Evolutionary conservation across 2,113 vertebrate species (phyloP).

Genomic region (Dromiciops gliroides): DNA sequence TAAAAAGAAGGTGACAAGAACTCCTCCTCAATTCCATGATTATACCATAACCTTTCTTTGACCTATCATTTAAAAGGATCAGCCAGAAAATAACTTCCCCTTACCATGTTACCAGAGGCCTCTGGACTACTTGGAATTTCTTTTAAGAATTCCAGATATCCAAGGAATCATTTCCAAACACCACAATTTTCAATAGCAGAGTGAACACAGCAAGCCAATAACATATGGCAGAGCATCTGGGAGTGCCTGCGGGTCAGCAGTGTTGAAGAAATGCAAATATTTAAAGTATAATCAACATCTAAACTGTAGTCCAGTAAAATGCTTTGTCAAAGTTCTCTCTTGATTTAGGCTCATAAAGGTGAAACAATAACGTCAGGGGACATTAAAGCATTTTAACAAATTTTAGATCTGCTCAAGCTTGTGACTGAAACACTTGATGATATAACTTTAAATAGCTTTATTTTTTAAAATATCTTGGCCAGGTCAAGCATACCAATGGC

Average conservation of each 20-base stretch:
- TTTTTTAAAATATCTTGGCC: constrained; percentile 63
- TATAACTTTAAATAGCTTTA: constrained; percentile 63
- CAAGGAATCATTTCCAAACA: constrained; percentile 20
- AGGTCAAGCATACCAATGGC: constrained; percentile 59
- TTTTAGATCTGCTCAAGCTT: constrained; percentile 26
- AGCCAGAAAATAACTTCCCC: neutral
- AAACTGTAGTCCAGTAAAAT: constrained; percentile 55
- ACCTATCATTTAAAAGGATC: constrained; percentile 50
- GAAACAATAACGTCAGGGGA: constrained; percentile 49
- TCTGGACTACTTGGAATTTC: constrained; percentile 32
- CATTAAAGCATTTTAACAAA: constrained; percentile 12
- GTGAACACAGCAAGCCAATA: constrained; percentile 20
- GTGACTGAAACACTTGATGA: constrained; percentile 57
- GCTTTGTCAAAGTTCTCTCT: constrained; percentile 18
- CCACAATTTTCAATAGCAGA: constrained; percentile 25
- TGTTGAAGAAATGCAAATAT: constrained; percentile 27
- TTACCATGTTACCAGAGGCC: constrained; percentile 5
- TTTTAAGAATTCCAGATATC: constrained; percentile 32
- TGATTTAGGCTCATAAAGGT: constrained; percentile 15
- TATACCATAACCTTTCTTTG: neutral
- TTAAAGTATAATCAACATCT: constrained; percentile 41
- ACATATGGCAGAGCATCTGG: constrained; percentile 73
- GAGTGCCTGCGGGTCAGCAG: constrained; percentile 39
- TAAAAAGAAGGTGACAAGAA: neutral
- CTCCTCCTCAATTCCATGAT: neutral